phyloP scores from a whole-genome alignment of 2,888 invertebrate genomes.

The Lasioglossum lativentre region DNA sequence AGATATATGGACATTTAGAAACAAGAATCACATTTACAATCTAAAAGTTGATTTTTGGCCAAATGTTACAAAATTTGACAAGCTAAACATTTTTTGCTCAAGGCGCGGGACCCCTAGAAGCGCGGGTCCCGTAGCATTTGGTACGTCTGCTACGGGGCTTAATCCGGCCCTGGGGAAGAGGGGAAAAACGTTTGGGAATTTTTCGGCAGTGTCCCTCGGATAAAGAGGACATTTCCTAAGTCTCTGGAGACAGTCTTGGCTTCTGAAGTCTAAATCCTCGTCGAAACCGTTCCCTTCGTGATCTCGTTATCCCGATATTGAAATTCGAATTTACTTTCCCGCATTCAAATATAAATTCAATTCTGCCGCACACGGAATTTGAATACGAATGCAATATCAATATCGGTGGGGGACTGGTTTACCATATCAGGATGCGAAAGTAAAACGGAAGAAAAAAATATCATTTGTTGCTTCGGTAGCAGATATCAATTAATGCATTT shows the following conservation, averaged over 20 bases:
- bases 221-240: neutral
- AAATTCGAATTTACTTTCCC: conserved; percentile 18
- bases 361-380: conserved; percentile 5
- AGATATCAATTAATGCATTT: neutral
- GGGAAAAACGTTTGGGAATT: neutral
- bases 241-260: neutral
- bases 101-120: too few species aligned
- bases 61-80: too few species aligned
- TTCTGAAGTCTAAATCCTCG: neutral
- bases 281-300: neutral
- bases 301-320: conserved; percentile 16
- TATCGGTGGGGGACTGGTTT: neutral
- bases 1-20: too few species aligned
- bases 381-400: conserved; percentile 14
- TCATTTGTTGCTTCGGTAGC: neutral
- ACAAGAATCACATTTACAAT: too few species aligned
- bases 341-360: conserved; percentile 20
- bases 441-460: neutral
- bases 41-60: too few species aligned
- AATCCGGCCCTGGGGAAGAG: too few species aligned
- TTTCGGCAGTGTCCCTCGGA: neutral
- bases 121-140: too few species aligned
- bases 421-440: neutral
- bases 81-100: too few species aligned
- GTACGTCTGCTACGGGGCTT: too few species aligned